Evolutionary conservation across 2,113 vertebrate species (phyloP).

Genomic region (Rallus limicola): DNA sequence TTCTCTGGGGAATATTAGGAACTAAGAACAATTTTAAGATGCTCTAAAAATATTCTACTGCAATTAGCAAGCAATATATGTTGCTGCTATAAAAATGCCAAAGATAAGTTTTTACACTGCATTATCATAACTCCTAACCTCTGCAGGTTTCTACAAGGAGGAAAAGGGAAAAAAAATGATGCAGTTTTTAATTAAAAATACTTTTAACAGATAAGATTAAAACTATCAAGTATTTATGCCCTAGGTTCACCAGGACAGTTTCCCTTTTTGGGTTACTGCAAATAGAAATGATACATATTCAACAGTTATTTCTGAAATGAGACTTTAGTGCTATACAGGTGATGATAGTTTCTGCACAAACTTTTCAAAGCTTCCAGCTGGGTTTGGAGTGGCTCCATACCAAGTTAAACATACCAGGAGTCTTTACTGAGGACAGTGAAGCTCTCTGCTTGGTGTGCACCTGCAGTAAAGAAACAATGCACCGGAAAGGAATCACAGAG

Average conservation of each 20-base stretch:
- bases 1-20: neutral
- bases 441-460: neutral
- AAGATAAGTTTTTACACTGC: neutral
- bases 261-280: neutral
- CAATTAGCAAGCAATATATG: slow-evolving; percentile 20
- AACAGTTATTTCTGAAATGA: neutral
- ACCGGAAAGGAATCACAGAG: accelerated
- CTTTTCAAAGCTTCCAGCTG: neutral
- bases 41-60: slow-evolving; percentile 17
- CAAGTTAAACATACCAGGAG: neutral
- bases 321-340: neutral
- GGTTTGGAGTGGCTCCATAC: neutral
- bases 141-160: neutral
- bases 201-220: neutral
- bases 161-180: neutral
- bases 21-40: neutral
- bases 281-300: neutral
- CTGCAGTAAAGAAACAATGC: neutral
- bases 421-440: neutral
- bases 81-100: neutral
- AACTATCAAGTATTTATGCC: neutral
- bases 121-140: neutral
- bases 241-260: neutral
- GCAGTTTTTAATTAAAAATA: slow-evolving; percentile 6
- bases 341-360: neutral